phyloP scores from a whole-genome alignment of 2,797 vertebrate species.

The Phoebastria nigripes region DNA sequence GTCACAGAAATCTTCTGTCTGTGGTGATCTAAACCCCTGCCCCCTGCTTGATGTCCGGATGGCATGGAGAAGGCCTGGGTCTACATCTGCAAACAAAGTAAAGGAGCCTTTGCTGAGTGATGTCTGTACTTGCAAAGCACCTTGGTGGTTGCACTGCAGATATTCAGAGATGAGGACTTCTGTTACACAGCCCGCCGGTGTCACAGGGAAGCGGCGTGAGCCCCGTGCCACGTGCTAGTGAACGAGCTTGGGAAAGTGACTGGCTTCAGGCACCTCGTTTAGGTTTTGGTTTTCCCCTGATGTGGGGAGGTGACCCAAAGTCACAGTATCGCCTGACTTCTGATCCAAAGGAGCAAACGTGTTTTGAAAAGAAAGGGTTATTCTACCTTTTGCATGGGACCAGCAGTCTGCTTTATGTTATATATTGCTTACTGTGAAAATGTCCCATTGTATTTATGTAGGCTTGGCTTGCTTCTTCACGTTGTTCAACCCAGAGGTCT shows the following conservation, averaged over 20 bases:
- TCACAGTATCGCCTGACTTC: neutral
- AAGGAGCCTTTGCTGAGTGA: neutral
- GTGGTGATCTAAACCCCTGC: neutral
- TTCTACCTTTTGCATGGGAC: rapidly evolving
- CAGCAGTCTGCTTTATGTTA: neutral
- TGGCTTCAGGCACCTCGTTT: neutral
- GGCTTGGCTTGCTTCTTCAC: neutral
- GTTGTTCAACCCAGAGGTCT: neutral
- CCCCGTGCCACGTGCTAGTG: neutral
- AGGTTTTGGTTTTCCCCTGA: neutral
- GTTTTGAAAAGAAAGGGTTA: neutral
- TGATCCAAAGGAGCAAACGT: neutral
- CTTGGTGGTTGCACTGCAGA: neutral
- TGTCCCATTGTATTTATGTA: rapidly evolving
- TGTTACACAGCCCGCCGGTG: rapidly evolving
- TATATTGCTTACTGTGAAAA: neutral
- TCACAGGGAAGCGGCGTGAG: neutral
- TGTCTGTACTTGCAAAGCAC: neutral
- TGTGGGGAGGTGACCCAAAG: neutral
- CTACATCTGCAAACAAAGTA: neutral
- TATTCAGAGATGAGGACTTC: neutral
- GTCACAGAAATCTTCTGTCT: neutral
- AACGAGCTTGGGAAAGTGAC: neutral
- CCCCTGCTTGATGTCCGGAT: rapidly evolving
- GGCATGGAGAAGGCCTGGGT: rapidly evolving